Evolutionary conservation across 1,140 invertebrate genomes (phyloP), one percentile per base, ranked within the genome.

Genomic region (Cotesia glomerata): DNA sequence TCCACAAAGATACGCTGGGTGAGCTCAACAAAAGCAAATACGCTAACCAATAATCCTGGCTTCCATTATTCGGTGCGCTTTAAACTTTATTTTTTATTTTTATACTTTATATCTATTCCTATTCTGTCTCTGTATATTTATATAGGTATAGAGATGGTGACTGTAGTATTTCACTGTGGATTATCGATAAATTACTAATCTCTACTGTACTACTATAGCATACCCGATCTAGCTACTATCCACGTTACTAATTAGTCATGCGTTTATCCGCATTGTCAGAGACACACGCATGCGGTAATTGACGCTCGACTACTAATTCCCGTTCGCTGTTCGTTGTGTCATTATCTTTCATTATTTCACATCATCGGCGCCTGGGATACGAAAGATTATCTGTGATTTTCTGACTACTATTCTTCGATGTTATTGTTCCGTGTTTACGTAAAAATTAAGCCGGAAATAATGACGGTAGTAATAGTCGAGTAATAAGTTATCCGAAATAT

Each of bases 1-100:
- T 72, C 71, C 64, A 72, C 63, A 72, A 72, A 72, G 71, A 72
- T 72, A 72, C 36, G 71, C 54, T 45, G 56, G 56, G 32, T 58
- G 56, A 26, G 34, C 35, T 49, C 39, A 14, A 65, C 45, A 61
- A 63, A 56, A 35, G 64, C 70, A 58, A 66, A 66, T 72, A 59
- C 62, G 63, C 58, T 35, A 66, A 59, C 54, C 26, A 56, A 14
- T 32, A 56, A 59, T 59, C 36, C 32, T 16, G n/a, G 51, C 54
- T 52, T 56, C 51, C 14, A 13, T 36, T 32, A 14, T 36, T 39
- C 45, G 49, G 18, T 36, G 1, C 32, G 8, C 39, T 56, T 18
- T 34, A 3, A 16, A 16, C 45, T 36, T 35, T 34, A 14, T 36
- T 16, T 51, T 67, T 32, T 14, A 9, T 32, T 8, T 67, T 13